These are phyloP conservation scores for Trachythela sp. DNA, from an alignment of 64 coral and sea anemone genomes.

Conservation along the genomic window DNA sequence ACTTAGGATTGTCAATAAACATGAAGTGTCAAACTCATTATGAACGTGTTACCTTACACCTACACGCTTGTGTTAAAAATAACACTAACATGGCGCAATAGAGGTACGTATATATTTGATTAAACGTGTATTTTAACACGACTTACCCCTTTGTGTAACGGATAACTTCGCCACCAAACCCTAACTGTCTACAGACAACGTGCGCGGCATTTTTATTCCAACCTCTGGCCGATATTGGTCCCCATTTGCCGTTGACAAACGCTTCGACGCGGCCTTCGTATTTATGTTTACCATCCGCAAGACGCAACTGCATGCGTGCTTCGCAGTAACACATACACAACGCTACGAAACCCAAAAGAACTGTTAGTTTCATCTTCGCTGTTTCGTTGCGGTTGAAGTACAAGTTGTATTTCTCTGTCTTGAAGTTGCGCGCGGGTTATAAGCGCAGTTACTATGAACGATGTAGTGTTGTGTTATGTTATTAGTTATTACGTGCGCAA, in stretches of 20 bases:
- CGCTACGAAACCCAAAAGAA: background rate
- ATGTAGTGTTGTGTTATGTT: background rate
- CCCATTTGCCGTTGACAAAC: constrained; percentile 27
- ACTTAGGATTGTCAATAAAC: too few relatives aligned
- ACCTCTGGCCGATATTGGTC: background rate
- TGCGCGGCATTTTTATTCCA: constrained; percentile 27
- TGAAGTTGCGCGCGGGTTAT: background rate
- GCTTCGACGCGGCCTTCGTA: constrained; percentile 28
- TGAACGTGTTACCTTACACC: too few relatives aligned
- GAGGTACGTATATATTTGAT: background rate
- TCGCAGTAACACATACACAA: background rate
- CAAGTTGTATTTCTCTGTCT: background rate
- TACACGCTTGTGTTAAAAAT: too few relatives aligned
- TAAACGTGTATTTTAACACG: background rate
- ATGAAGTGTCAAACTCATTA: too few relatives aligned
- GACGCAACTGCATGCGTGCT: constrained; percentile 15
- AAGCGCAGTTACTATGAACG: background rate
- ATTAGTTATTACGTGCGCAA: background rate
- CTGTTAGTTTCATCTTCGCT: background rate
- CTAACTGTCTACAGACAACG: constrained; percentile 14
- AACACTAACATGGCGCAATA: too few relatives aligned
- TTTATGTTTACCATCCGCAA: constrained; percentile 15
- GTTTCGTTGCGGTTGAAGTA: background rate
- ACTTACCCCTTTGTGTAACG: constrained; percentile 55
- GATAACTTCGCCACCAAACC: constrained; percentile 29